These are phyloP conservation scores for Fragum sueziense DNA, from an alignment of 2,888 invertebrate genomes.

Conservation along the genomic window DNA sequence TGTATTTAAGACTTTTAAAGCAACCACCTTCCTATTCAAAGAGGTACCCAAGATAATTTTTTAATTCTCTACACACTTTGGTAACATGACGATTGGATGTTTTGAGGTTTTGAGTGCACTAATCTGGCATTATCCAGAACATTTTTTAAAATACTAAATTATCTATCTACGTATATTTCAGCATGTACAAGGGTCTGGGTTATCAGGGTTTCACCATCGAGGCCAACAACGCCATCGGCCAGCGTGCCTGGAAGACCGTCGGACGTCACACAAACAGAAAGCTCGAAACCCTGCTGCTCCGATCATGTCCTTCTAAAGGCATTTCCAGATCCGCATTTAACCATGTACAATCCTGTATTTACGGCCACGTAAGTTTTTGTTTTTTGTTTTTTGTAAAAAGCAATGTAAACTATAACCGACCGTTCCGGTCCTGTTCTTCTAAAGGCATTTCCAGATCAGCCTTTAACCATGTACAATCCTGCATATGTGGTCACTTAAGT, in stretches of 20 bases:
- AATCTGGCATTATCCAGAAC: too few species aligned
- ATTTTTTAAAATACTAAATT: too few species aligned
- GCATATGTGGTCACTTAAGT: conserved; percentile 51
- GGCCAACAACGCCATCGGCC: conserved; percentile 50
- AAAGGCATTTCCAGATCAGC: background rate
- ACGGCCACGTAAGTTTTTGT: conserved; percentile 50
- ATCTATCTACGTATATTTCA: too few species aligned
- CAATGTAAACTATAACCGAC: background rate
- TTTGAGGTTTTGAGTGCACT: too few species aligned
- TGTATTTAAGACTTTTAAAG: too few species aligned
- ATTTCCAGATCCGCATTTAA: conserved; percentile 18
- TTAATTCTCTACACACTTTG: too few species aligned
- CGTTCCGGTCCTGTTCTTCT: conserved; percentile 35
- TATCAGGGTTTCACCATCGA: conserved; percentile 47
- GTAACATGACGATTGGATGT: too few species aligned
- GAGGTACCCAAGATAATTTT: too few species aligned
- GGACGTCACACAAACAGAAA: conserved; percentile 42
- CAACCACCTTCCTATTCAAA: too few species aligned
- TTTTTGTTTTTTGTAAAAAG: background rate
- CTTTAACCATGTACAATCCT: conserved; percentile 36
- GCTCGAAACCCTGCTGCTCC: conserved; percentile 43
- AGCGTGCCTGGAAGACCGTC: conserved; percentile 55
- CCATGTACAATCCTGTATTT: conserved; percentile 41
- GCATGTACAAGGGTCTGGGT: conserved; percentile 43
- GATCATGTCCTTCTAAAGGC: conserved; percentile 22